Percentiles rank a stretch among this genome's conserved stretches.
phyloP scores from a whole-genome alignment of 2,113 vertebrate species.

The Psophia crepitans region DNA sequence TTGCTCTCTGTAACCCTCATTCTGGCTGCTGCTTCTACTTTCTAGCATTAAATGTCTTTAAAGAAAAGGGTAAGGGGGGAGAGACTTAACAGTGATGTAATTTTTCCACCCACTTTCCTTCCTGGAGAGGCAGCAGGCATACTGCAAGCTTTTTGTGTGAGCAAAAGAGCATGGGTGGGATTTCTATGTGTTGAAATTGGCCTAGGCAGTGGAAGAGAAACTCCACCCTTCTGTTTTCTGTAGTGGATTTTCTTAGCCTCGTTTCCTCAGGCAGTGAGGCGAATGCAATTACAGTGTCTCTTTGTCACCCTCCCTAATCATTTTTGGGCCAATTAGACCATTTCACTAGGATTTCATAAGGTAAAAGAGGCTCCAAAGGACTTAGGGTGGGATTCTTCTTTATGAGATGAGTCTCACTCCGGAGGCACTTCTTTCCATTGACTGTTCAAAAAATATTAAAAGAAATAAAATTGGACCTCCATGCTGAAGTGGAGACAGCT shows the following conservation, averaged over 20 bases:
- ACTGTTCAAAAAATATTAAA: not conserved
- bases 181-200: slow-evolving; percentile 33
- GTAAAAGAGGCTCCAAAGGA: not conserved
- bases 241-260: not conserved
- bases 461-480: not conserved
- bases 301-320: not conserved
- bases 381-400: slow-evolving; percentile 1
- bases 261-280: not conserved
- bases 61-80: not conserved
- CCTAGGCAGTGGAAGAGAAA: slow-evolving; percentile 22
- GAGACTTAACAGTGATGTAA: not conserved
- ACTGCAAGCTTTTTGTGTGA: not conserved
- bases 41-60: not conserved
- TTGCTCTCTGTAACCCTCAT: not conserved
- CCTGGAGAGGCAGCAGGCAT: not conserved
- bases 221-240: not conserved
- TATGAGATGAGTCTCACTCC: not conserved
- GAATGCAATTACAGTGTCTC: not conserved
- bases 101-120: slow-evolving; percentile 31
- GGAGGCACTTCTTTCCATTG: not conserved
- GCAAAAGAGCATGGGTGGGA: slow-evolving; percentile 6
- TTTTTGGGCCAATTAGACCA: not conserved
- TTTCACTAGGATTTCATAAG: not conserved
- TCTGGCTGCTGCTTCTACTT: not conserved
- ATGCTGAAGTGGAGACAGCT: not conserved